Evolutionary conservation across 2,888 invertebrate species (phyloP).

Genomic region (Calliphora vomitoria): DNA sequence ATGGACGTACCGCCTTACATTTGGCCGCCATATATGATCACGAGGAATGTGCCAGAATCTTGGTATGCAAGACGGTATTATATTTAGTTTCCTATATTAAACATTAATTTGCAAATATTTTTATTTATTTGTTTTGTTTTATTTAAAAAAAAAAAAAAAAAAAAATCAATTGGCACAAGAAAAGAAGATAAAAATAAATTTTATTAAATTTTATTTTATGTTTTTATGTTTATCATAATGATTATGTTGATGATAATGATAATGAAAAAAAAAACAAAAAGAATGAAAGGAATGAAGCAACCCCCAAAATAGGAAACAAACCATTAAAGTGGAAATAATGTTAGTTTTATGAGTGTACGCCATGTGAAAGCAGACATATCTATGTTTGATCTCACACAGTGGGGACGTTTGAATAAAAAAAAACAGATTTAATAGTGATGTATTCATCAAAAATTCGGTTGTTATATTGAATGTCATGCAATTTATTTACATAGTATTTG

Average conservation of each 20-base stretch:
- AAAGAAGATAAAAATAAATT: constrained; percentile 12
- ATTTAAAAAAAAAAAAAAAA: not conserved
- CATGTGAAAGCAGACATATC: no score
- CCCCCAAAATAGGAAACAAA: not conserved
- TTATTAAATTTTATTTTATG: constrained; percentile 4
- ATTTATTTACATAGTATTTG: no score
- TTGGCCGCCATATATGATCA: constrained; percentile 94
- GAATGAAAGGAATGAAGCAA: not conserved
- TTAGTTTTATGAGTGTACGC: not conserved
- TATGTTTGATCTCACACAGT: not conserved
- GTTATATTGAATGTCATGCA: no score
- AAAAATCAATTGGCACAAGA: not conserved
- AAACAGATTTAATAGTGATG: no score
- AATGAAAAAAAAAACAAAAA: not conserved
- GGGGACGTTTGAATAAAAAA: not conserved
- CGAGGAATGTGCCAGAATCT: constrained; percentile 91
- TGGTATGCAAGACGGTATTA: constrained; percentile 86
- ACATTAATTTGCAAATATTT: constrained; percentile 58
- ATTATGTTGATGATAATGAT: not conserved
- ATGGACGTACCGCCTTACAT: constrained; percentile 92
- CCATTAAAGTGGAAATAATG: not conserved
- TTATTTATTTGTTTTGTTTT: constrained; percentile 30
- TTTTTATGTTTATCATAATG: constrained; percentile 26
- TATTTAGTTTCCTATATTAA: constrained; percentile 71
- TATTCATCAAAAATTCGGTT: no score